phyloP scores from a whole-genome alignment of 2,888 invertebrate species.

The Drosophila dives region DNA sequence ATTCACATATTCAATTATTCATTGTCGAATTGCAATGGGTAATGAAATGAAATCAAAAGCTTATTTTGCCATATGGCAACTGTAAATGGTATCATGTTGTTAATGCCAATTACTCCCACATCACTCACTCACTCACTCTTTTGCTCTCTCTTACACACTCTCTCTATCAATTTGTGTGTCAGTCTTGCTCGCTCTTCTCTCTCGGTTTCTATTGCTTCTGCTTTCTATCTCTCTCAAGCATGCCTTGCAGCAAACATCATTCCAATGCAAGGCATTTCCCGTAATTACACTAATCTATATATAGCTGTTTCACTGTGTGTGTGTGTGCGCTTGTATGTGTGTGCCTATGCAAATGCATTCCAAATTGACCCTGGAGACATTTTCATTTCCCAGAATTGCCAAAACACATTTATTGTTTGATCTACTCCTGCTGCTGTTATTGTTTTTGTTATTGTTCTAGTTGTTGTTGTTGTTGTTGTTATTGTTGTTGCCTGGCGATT shows the following conservation, averaged over 20 bases:
- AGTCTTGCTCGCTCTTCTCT: not conserved
- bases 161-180: not conserved
- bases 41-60: conserved; percentile 77
- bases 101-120: conserved; percentile 27
- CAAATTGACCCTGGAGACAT: conserved; percentile 77
- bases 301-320: conserved; percentile 11
- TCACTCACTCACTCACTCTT: not conserved
- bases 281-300: conserved; percentile 76
- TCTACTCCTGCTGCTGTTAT: conserved; percentile 22
- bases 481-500: conserved; percentile 34
- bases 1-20: conserved; percentile 75
- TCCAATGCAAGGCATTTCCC: conserved; percentile 49
- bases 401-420: conserved; percentile 66
- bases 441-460: conserved; percentile 8
- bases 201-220: not conserved
- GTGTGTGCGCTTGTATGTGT: conserved; percentile 3
- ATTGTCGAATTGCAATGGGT: conserved; percentile 75
- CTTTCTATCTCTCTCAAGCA: conserved; percentile 14
- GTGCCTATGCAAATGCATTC: conserved; percentile 61
- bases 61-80: conserved; percentile 55
- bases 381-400: conserved; percentile 53
- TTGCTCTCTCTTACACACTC: not conserved
- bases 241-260: conserved; percentile 73
- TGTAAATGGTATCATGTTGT: conserved; percentile 37
- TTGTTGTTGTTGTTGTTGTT: not conserved